Percentiles rank a stretch among this genome's conserved stretches.
phyloP scores from a whole-genome alignment of 1,140 invertebrate species.

The Oryctes rhinoceros region DNA sequence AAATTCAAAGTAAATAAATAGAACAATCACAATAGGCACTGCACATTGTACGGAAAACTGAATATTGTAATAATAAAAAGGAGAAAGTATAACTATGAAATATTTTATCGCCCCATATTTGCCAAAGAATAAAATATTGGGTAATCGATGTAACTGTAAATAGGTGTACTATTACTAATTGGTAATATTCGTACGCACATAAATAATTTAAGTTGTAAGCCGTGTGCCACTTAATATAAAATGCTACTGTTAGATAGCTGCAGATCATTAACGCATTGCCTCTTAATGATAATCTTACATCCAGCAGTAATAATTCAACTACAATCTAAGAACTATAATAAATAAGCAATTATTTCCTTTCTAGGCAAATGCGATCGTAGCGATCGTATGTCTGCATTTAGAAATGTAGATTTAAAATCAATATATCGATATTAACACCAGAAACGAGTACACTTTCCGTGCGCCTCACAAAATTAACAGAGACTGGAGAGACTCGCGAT shows the following conservation, averaged over 20 bases:
- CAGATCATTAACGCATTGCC: conserved; percentile 36
- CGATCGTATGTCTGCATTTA: not conserved
- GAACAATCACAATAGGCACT: too few species aligned
- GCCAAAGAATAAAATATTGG: too few species aligned
- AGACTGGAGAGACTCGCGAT: too few species aligned
- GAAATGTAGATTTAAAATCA: conserved; percentile 6
- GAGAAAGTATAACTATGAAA: too few species aligned
- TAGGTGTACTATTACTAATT: conserved; percentile 24
- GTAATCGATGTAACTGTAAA: too few species aligned
- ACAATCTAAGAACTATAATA: not conserved
- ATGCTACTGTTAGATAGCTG: too few species aligned
- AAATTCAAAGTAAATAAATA: too few species aligned
- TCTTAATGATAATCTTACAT: conserved; percentile 33
- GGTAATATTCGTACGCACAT: not conserved
- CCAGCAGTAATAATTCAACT: conserved; percentile 20
- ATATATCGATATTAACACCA: not conserved
- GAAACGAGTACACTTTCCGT: too few species aligned
- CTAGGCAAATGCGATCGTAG: not conserved
- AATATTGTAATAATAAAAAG: too few species aligned
- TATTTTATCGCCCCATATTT: too few species aligned
- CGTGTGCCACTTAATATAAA: conserved; percentile 22
- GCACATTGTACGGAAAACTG: too few species aligned
- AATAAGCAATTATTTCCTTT: conserved; percentile 8
- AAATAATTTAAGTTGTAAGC: conserved; percentile 18
- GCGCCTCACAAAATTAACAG: too few species aligned